These are phyloP conservation scores for Graphium colonna DNA, from an alignment of 2,888 invertebrate species.

Conservation along the genomic window DNA sequence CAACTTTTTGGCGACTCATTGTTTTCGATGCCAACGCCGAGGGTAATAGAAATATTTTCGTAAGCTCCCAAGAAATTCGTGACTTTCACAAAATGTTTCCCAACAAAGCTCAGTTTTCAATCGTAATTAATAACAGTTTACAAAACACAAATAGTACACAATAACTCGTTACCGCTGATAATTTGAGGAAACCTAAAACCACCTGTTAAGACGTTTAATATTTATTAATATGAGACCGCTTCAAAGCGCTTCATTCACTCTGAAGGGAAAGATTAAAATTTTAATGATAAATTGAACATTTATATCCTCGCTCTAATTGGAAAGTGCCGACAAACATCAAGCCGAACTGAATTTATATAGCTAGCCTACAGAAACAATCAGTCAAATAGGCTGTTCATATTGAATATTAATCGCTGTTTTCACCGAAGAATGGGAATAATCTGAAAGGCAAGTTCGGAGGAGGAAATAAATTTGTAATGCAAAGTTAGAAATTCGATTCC, in stretches of 20 bases:
- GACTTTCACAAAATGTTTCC: conserved; percentile 58
- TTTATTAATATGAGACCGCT: not conserved
- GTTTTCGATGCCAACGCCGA: conserved; percentile 59
- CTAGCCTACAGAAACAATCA: conserved; percentile 67
- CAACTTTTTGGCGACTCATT: conserved; percentile 69
- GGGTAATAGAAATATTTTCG: conserved; percentile 69
- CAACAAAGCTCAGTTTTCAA: conserved; percentile 29
- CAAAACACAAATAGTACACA: not conserved
- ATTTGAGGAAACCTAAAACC: too few species aligned
- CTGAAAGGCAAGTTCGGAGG: conserved; percentile 59
- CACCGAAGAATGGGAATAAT: conserved; percentile 73
- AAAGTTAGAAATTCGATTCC: conserved; percentile 77
- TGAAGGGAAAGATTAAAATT: conserved; percentile 48
- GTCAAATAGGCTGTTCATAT: conserved; percentile 75
- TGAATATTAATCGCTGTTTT: conserved; percentile 78
- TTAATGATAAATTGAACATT: conserved; percentile 55
- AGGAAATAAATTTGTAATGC: conserved; percentile 78
- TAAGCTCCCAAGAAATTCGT: conserved; percentile 56
- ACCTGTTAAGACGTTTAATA: not conserved
- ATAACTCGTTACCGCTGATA: too few species aligned
- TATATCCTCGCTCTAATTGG: conserved; percentile 45
- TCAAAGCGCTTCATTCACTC: conserved; percentile 25
- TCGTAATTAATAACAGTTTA: conserved; percentile 3
- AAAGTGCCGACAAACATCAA: conserved; percentile 34
- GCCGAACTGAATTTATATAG: conserved; percentile 41